phyloP scores from a whole-genome alignment of 2,888 invertebrate species.

The Cancer borealis region DNA sequence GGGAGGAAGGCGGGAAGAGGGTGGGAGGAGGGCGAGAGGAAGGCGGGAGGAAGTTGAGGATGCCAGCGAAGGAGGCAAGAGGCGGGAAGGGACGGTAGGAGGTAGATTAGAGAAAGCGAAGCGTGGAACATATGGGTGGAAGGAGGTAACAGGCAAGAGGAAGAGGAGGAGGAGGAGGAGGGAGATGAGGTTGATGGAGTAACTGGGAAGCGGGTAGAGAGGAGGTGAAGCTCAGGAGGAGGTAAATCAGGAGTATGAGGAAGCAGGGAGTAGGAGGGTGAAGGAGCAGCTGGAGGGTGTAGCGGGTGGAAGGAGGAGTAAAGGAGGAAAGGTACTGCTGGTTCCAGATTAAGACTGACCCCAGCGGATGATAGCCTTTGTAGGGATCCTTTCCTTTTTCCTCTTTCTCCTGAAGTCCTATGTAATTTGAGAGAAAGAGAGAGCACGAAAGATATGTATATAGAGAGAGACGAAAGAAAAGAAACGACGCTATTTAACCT shows the following conservation, averaged over 20 bases:
- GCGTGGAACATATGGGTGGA: too few relatives aligned
- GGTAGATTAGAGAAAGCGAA: not conserved
- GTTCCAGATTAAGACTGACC: constrained; percentile 2
- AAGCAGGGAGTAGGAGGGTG: not conserved
- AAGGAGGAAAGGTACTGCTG: constrained; percentile 1
- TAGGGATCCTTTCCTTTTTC: too few relatives aligned
- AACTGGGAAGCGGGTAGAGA: not conserved
- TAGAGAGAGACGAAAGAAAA: too few relatives aligned
- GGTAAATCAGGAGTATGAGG: not conserved
- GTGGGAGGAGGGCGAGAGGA: not conserved
- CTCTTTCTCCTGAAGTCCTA: too few relatives aligned
- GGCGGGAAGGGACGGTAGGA: not conserved
- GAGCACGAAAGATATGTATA: too few relatives aligned
- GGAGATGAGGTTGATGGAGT: not conserved
- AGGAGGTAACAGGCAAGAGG: too few relatives aligned
- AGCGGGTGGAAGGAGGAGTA: not conserved
- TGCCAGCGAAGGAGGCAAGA: too few relatives aligned
- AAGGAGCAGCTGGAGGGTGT: not conserved
- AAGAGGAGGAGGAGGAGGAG: not conserved
- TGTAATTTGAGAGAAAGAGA: too few relatives aligned
- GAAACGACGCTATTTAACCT: too few relatives aligned
- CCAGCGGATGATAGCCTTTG: not conserved
- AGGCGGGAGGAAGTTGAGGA: too few relatives aligned
- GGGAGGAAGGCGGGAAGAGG: not conserved
- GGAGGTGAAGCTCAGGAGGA: not conserved